phyloP scores from a whole-genome alignment of 2,113 vertebrate genomes.

The Terrapene triunguis region DNA sequence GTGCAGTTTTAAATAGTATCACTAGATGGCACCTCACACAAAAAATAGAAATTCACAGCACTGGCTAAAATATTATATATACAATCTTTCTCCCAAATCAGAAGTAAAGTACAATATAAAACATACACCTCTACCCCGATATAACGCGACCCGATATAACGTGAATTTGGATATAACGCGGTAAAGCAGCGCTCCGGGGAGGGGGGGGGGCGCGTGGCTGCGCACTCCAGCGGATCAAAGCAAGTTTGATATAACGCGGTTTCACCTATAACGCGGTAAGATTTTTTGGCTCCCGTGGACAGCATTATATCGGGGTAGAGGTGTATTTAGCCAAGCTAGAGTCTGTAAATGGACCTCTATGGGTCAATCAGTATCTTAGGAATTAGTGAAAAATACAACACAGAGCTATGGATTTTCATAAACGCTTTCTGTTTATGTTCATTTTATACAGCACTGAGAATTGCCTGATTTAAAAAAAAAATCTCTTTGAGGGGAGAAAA shows the following conservation, averaged over 20 bases:
- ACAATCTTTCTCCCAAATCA: fast-evolving
- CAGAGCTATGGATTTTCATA: background rate
- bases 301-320: too few species aligned
- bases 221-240: too few species aligned
- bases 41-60: background rate
- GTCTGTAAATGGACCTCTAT: fast-evolving
- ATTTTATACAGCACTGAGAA: background rate
- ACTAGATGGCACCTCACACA: background rate
- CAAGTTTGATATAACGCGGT: too few species aligned
- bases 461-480: background rate
- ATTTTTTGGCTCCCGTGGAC: too few species aligned
- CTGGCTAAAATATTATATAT: fast-evolving
- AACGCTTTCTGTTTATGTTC: fast-evolving
- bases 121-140: background rate
- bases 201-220: too few species aligned
- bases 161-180: too few species aligned
- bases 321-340: fast-evolving
- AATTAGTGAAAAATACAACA: background rate
- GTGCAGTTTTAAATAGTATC: background rate
- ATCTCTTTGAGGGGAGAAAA: background rate
- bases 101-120: fast-evolving
- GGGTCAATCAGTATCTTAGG: fast-evolving
- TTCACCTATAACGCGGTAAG: too few species aligned
- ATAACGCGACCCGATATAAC: too few species aligned
- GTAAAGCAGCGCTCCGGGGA: too few species aligned